Evolutionary conservation across 2,797 vertebrate species (phyloP).

Genomic region (Spinus pinus): DNA sequence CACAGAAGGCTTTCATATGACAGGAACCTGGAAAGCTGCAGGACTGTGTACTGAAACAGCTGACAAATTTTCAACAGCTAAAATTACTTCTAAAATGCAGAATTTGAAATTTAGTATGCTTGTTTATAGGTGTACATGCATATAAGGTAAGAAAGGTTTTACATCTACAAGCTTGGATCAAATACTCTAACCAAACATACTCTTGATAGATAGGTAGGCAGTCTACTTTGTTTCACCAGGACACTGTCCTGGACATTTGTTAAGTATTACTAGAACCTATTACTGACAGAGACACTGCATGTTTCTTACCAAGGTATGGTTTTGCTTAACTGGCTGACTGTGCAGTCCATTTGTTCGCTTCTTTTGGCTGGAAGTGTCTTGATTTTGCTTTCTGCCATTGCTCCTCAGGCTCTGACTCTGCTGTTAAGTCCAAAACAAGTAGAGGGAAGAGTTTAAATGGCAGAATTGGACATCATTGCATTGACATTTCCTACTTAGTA

Average conservation of each 20-base stretch:
- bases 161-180: background rate
- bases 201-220: background rate
- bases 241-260: background rate
- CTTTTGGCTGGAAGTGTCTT: conserved; percentile 84
- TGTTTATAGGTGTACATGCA: background rate
- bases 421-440: background rate
- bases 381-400: conserved; percentile 85
- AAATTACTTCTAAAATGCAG: background rate
- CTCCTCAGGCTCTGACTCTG: conserved; percentile 80
- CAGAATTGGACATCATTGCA: background rate
- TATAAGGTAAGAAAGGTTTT: background rate
- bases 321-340: conserved; percentile 78
- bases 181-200: background rate
- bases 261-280: background rate
- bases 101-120: background rate
- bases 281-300: background rate
- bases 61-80: background rate
- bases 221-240: background rate
- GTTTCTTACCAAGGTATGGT: conserved; percentile 70
- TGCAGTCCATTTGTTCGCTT: conserved; percentile 81
- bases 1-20: background rate
- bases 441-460: background rate
- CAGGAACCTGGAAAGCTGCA: background rate
- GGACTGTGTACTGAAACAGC: background rate
- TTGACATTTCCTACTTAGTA: background rate